Percentiles rank a stretch among this genome's conserved stretches.
phyloP scores from a whole-genome alignment of 2,113 vertebrate genomes.

The Leptosomus discolor region DNA sequence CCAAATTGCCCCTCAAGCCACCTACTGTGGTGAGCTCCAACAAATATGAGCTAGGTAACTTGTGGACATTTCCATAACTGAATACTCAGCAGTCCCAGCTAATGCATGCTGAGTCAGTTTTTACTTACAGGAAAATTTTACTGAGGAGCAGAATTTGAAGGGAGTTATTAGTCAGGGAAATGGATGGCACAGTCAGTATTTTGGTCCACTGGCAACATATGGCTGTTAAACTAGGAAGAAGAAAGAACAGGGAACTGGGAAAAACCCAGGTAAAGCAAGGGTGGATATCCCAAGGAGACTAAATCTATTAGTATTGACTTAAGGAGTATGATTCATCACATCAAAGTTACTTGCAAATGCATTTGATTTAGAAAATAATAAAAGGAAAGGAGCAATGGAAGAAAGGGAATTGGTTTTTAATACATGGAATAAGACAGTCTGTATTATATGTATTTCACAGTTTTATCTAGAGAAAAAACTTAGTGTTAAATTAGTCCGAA shows the following conservation, averaged over 20 bases:
- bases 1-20: neutral
- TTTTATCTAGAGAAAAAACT: neutral
- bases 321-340: neutral
- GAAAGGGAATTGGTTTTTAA: neutral
- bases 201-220: neutral
- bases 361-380: neutral
- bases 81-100: neutral
- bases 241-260: neutral
- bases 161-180: neutral
- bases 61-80: neutral
- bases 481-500: neutral
- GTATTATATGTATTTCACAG: neutral
- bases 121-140: neutral
- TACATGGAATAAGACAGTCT: neutral
- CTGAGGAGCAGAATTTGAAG: neutral
- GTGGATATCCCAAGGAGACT: neutral
- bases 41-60: neutral
- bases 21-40: neutral
- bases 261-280: neutral
- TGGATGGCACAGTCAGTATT: neutral
- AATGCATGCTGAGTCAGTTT: neutral
- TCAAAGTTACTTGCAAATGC: neutral
- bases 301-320: neutral
- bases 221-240: neutral
- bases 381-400: neutral